Conservation (phyloP, 2,113 vertebrate species). For the Ancistrus triradiatus region DNA sequence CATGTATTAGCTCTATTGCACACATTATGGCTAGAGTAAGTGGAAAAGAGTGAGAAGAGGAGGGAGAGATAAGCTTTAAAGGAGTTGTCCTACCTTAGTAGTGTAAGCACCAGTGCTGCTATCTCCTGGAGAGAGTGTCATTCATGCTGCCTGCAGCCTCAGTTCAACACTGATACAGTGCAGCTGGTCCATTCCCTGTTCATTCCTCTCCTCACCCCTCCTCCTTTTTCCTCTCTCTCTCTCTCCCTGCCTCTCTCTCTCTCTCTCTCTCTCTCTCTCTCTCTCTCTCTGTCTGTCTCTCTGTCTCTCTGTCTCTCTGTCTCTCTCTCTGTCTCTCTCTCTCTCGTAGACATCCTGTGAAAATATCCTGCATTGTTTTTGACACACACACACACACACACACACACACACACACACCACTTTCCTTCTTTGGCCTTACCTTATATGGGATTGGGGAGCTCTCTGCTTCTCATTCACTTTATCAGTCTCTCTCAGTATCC, state of each 20-base stretch:
- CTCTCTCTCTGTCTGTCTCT: slow-evolving; percentile 4
- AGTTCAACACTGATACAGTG: slow-evolving; percentile 48
- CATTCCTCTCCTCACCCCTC: slow-evolving; percentile 28
- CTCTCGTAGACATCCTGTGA: slow-evolving; percentile 68
- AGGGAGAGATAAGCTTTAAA: too few relatives aligned
- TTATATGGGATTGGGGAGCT: slow-evolving; percentile 64
- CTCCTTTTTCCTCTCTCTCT: neutral
- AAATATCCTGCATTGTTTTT: slow-evolving; percentile 64
- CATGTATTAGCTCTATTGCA: neutral
- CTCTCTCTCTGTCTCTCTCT: slow-evolving; percentile 42
- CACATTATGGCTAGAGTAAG: too few relatives aligned
- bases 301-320: slow-evolving; percentile 35
- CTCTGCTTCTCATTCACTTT: slow-evolving; percentile 22
- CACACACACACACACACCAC: too few relatives aligned
- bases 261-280: slow-evolving; percentile 15
- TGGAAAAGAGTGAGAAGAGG: too few relatives aligned
- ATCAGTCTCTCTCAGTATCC: neutral
- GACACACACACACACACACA: too few relatives aligned
- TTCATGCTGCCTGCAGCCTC: slow-evolving; percentile 44
- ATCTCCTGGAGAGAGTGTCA: slow-evolving; percentile 36
- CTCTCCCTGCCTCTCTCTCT: neutral
- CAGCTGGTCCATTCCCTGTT: slow-evolving; percentile 50
- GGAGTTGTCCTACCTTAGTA: slow-evolving; percentile 60
- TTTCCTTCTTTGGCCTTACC: slow-evolving; percentile 55
- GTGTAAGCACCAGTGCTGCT: slow-evolving; percentile 38